Conservation (phyloP, 2,888 invertebrate species). For the Drosophila vallismaia region DNA sequence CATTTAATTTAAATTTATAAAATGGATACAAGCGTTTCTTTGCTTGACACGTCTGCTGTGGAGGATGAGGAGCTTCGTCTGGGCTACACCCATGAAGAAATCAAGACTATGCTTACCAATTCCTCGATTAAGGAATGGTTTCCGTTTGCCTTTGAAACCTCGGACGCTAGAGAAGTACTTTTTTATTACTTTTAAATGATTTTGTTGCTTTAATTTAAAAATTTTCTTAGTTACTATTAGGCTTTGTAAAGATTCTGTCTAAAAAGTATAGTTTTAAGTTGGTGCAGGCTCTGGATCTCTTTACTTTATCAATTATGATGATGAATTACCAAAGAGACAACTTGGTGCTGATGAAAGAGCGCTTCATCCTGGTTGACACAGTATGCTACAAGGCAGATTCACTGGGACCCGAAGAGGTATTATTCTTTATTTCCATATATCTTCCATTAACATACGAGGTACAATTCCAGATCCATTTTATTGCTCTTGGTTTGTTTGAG, state of each 20-base stretch:
- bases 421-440: background rate
- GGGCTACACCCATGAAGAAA: slow-evolving; percentile 20
- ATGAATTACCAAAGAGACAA: slow-evolving; percentile 27
- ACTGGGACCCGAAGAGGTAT: slow-evolving; percentile 19
- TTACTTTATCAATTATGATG: slow-evolving; percentile 55
- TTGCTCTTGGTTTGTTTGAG: slow-evolving; percentile 34
- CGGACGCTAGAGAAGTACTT: slow-evolving; percentile 15
- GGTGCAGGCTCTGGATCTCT: slow-evolving; percentile 45
- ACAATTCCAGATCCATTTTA: slow-evolving; percentile 11
- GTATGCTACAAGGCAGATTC: slow-evolving; percentile 14
- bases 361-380: slow-evolving; percentile 32
- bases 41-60: slow-evolving; percentile 3
- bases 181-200: background rate
- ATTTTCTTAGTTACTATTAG: slow-evolving; percentile 7
- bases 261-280: background rate
- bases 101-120: slow-evolving; percentile 37
- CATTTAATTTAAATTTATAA: slow-evolving; percentile 14
- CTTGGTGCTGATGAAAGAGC: slow-evolving; percentile 16
- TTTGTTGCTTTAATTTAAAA: background rate
- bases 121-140: slow-evolving; percentile 33
- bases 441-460: background rate
- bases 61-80: slow-evolving; percentile 23
- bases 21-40: slow-evolving; percentile 18
- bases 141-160: slow-evolving; percentile 6
- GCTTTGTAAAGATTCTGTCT: slow-evolving; percentile 5